Percentiles rank a stretch among this genome's conserved stretches.
Evolutionary conservation across 2,113 vertebrate species (phyloP).

Genomic region (Pelusios castaneus): DNA sequence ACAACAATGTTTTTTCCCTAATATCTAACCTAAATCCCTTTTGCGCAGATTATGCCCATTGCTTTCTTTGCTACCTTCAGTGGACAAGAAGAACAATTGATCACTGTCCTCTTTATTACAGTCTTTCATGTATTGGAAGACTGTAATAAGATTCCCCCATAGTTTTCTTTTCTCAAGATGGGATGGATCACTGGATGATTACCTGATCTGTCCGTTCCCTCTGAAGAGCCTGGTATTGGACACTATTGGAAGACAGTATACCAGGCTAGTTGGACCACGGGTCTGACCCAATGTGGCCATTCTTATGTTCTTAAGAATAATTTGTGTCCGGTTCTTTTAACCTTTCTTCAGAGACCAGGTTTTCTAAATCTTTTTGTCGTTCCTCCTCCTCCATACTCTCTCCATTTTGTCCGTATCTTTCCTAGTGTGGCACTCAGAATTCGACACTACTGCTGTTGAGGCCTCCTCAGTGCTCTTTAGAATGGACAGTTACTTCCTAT

Average conservation of each 20-base stretch:
- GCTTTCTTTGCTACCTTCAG: neutral
- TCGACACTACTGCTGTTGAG: neutral
- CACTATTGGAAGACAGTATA: too few species aligned
- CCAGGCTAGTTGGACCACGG: too few species aligned
- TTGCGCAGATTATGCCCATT: neutral
- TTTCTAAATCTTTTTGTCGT: neutral
- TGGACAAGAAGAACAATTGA: neutral
- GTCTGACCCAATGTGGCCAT: too few species aligned
- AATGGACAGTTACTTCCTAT: neutral
- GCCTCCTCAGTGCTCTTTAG: neutral
- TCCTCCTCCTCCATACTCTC: neutral
- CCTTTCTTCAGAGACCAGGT: neutral
- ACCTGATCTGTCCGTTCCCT: too few species aligned
- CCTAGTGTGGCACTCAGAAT: neutral
- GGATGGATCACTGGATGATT: too few species aligned
- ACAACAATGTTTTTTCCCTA: neutral
- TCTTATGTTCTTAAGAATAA: neutral
- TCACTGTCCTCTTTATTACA: neutral
- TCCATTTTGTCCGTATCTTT: neutral
- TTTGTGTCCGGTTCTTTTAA: neutral
- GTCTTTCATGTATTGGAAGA: neutral
- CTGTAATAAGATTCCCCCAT: neutral
- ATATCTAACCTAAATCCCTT: too few species aligned
- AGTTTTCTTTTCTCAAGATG: neutral
- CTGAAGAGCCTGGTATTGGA: too few species aligned